Evolutionary conservation across 2,888 invertebrate genomes (phyloP).

Genomic region (Peribatodes rhomboidaria): DNA sequence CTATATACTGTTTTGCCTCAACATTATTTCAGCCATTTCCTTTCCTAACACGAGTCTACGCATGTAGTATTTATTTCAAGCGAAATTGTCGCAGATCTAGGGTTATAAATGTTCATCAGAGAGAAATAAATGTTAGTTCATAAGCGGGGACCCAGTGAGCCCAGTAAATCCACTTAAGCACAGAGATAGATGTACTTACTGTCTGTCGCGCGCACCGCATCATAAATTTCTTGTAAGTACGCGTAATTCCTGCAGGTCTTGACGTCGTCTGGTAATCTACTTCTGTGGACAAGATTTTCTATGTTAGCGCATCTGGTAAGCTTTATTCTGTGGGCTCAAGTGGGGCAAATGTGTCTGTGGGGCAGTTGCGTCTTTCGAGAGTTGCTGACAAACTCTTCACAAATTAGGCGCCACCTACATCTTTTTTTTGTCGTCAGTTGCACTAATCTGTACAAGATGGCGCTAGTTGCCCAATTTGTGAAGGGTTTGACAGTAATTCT

Average conservation of each 20-base stretch:
- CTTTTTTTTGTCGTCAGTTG: no score
- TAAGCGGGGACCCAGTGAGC: constrained; percentile 16
- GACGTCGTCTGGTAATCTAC: constrained; percentile 88
- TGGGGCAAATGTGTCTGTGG: no score
- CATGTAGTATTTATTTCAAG: constrained; percentile 1
- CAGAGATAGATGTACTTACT: constrained; percentile 80
- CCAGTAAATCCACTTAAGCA: constrained; percentile 32
- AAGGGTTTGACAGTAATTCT: no score
- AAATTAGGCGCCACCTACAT: no score
- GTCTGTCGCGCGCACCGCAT: constrained; percentile 88
- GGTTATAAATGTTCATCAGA: constrained; percentile 19
- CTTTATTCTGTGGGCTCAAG: no score
- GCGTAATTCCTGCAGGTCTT: constrained; percentile 89
- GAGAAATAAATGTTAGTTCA: constrained; percentile 41
- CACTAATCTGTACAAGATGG: no score
- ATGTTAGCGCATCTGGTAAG: constrained; percentile 2
- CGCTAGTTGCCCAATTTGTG: no score
- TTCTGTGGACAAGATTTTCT: constrained; percentile 81
- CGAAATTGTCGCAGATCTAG: constrained; percentile 9
- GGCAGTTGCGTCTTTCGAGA: no score
- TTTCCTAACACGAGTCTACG: background rate
- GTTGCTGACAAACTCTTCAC: no score
- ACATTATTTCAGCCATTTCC: background rate
- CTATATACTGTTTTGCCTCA: no score
- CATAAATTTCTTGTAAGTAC: constrained; percentile 91